phyloP scores from a whole-genome alignment of 2,113 vertebrate species.

The Proterorhinus semilunaris region DNA sequence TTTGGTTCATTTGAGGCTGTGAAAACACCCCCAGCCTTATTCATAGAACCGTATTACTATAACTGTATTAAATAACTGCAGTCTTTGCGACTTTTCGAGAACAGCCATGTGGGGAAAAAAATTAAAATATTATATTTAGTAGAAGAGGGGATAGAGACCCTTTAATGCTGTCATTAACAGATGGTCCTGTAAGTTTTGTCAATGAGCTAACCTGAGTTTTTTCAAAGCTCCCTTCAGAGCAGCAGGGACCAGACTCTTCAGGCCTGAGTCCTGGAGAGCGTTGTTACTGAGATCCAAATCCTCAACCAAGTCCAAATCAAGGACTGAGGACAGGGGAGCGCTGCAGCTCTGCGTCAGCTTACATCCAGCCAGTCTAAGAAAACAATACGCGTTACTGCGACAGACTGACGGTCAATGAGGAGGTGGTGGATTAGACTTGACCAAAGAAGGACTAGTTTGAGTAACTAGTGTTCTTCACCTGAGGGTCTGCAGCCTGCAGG shows the following conservation, averaged over 20 bases:
- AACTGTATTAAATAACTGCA: too few species aligned
- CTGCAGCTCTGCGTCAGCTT: constrained; percentile 17
- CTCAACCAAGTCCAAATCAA: not conserved
- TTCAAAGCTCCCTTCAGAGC: constrained; percentile 12
- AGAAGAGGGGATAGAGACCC: too few species aligned
- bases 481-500: not conserved
- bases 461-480: not conserved
- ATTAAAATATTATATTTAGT: too few species aligned
- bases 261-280: constrained; percentile 15
- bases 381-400: not conserved
- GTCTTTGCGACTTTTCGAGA: too few species aligned
- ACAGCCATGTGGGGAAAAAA: too few species aligned
- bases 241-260: constrained; percentile 1
- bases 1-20: too few species aligned
- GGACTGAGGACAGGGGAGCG: constrained; percentile 19
- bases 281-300: constrained; percentile 31
- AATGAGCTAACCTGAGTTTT: constrained; percentile 19
- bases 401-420: too few species aligned
- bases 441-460: not conserved
- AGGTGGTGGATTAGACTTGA: too few species aligned
- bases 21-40: too few species aligned
- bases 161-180: too few species aligned
- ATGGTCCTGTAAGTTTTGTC: too few species aligned
- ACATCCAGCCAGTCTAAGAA: not conserved
- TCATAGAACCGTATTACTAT: too few species aligned